These are phyloP conservation scores for Entomobrya proxima DNA, from an alignment of 2,888 invertebrate genomes.

Conservation along the genomic window DNA sequence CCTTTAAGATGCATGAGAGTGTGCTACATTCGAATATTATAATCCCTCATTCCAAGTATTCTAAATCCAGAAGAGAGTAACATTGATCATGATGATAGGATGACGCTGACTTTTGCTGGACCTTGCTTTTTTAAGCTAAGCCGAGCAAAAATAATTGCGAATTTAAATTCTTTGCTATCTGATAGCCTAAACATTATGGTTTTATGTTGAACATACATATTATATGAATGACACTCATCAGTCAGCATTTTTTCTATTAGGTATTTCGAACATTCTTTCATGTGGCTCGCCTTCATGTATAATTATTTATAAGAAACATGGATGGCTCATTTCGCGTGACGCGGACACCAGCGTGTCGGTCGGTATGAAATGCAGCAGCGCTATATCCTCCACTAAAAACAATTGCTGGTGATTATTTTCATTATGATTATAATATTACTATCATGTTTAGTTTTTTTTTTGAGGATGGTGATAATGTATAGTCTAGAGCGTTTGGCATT, in stretches of 20 bases:
- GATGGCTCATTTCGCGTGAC: conserved; percentile 42
- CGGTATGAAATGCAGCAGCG: background rate
- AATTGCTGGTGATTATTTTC: conserved; percentile 17
- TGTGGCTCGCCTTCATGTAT: no score
- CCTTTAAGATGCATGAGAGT: background rate
- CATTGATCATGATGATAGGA: background rate
- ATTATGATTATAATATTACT: background rate
- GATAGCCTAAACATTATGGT: background rate
- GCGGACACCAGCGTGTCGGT: background rate
- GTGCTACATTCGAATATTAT: background rate
- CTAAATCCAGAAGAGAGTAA: background rate
- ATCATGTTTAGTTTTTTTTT: background rate
- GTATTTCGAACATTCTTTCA: no score
- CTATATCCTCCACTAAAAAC: background rate
- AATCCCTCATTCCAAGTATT: conserved; percentile 11
- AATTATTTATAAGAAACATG: no score
- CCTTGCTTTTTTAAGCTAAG: background rate
- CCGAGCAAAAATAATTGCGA: background rate
- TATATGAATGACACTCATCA: background rate
- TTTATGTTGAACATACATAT: background rate
- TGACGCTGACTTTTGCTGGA: background rate
- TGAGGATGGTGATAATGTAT: background rate
- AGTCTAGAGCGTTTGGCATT: background rate
- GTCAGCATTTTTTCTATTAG: no score
- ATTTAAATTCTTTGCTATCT: background rate